These are phyloP conservation scores for Strigamia transsilvanica DNA, from an alignment of 2,888 invertebrate genomes.

Conservation along the genomic window DNA sequence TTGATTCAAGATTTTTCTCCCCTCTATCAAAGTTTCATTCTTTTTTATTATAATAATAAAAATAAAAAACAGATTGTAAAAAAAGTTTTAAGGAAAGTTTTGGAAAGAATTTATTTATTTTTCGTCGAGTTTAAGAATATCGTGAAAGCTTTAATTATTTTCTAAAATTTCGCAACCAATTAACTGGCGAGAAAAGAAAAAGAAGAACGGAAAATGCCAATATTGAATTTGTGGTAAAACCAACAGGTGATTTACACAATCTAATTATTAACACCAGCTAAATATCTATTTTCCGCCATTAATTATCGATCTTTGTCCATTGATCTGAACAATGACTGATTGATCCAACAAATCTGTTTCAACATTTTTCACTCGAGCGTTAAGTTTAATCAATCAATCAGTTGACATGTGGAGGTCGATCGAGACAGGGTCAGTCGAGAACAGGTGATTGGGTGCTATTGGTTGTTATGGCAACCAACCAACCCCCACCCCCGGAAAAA, in stretches of 20 bases:
- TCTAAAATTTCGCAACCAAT: too few species aligned
- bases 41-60: neutral
- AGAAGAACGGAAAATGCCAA: neutral
- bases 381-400: constrained; percentile 28
- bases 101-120: too few species aligned
- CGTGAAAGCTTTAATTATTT: too few species aligned
- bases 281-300: neutral
- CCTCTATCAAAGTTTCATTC: neutral
- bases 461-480: neutral
- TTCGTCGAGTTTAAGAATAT: too few species aligned
- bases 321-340: constrained; percentile 15
- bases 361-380: constrained; percentile 11
- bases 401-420: constrained; percentile 21
- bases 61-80: neutral
- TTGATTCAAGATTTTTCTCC: neutral
- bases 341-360: constrained; percentile 26
- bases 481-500: neutral
- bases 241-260: constrained; percentile 30
- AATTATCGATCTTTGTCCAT: neutral
- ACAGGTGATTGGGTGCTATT: constrained; percentile 10
- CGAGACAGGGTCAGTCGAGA: constrained; percentile 30
- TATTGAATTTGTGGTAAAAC: neutral
- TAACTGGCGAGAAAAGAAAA: too few species aligned
- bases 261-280: neutral
- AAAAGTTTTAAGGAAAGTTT: too few species aligned